Conservation (phyloP, 2,797 vertebrate genomes). For the Babyrousa celebensis region DNA sequence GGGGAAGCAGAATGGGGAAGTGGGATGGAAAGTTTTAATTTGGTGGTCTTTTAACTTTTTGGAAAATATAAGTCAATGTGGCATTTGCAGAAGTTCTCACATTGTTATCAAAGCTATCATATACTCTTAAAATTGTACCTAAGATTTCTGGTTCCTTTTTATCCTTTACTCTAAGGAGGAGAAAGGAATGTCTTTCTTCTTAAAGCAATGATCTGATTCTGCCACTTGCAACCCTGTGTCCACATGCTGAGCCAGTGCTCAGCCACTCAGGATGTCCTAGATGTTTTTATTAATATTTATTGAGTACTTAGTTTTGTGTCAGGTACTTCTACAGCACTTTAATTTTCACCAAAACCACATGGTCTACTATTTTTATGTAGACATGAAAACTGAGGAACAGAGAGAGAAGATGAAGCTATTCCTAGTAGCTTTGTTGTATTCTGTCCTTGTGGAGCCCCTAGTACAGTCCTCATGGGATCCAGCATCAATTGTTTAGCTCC, state of each 20-base stretch:
- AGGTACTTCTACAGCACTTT: not conserved
- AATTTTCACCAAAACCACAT: not conserved
- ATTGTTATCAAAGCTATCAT: not conserved
- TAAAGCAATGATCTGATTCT: not conserved
- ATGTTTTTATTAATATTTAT: conserved; percentile 17
- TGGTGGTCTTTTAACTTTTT: conserved; percentile 70
- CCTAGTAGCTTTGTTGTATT: not conserved
- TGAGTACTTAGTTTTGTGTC: not conserved
- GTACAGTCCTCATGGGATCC: not conserved
- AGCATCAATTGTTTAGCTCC: not conserved
- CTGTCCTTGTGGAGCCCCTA: not conserved
- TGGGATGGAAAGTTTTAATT: conserved; percentile 46
- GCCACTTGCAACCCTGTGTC: not conserved
- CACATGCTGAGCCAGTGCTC: not conserved
- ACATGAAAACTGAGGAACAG: not conserved
- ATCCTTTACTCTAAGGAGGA: not conserved
- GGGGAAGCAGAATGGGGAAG: conserved; percentile 80
- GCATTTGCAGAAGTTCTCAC: conserved; percentile 77
- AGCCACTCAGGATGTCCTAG: not conserved
- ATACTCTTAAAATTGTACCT: not conserved
- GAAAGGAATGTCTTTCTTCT: not conserved
- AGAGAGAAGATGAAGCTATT: not conserved
- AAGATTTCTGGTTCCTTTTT: conserved; percentile 8
- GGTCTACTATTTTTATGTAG: not conserved
- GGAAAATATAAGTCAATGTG: conserved; percentile 74